These are phyloP conservation scores for Plestiodon gilberti DNA, from an alignment of 2,113 vertebrate species.

Conservation along the genomic window DNA sequence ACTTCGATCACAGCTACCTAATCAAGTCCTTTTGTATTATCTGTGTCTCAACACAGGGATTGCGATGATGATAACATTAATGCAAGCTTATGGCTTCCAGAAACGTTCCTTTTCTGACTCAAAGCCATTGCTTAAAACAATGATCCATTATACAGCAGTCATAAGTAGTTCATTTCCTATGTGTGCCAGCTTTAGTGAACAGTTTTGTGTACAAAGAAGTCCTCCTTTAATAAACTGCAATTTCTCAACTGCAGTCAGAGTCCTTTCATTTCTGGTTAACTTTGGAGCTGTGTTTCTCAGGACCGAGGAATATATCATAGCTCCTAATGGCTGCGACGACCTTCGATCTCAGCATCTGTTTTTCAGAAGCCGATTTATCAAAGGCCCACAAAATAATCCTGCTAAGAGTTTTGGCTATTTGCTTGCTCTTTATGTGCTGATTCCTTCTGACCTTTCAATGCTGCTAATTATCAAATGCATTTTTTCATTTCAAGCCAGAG, in stretches of 20 bases:
- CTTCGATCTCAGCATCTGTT: slow-evolving; percentile 33
- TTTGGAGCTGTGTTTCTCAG: slow-evolving; percentile 26
- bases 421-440: slow-evolving; percentile 26
- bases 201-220: slow-evolving; percentile 23
- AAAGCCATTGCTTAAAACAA: slow-evolving; percentile 37
- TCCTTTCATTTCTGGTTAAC: slow-evolving; percentile 54
- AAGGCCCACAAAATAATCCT: slow-evolving; percentile 14
- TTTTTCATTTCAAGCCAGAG: not conserved
- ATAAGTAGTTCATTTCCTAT: slow-evolving; percentile 6
- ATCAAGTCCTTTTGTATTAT: slow-evolving; percentile 36
- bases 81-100: slow-evolving; percentile 45
- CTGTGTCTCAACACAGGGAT: slow-evolving; percentile 20
- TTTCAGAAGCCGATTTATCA: slow-evolving; percentile 16
- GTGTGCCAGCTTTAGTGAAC: not conserved
- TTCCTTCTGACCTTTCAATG: slow-evolving; percentile 30
- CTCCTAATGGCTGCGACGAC: slow-evolving; percentile 34
- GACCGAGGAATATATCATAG: slow-evolving; percentile 52
- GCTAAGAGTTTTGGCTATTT: slow-evolving; percentile 31
- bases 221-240: not conserved
- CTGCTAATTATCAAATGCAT: slow-evolving; percentile 34
- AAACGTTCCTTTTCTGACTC: slow-evolving; percentile 14
- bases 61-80: slow-evolving; percentile 34
- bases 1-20: slow-evolving; percentile 20
- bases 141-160: slow-evolving; percentile 26
- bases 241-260: slow-evolving; percentile 18